phyloP scores from a whole-genome alignment of 2,888 invertebrate species.

The Leptodirus hochenwartii region DNA sequence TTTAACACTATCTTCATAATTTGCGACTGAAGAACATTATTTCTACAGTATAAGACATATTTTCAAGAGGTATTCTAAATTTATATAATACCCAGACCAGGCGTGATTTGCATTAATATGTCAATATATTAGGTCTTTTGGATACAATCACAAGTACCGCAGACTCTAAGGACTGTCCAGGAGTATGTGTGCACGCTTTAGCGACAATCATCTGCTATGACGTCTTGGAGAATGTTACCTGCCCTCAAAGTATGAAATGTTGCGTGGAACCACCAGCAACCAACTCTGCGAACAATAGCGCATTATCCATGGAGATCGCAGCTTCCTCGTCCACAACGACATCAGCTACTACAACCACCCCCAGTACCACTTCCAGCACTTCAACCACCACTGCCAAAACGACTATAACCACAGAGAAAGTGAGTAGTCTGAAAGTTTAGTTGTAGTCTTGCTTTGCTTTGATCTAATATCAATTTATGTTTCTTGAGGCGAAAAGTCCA shows the following conservation, averaged over 20 bases:
- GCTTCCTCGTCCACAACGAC: conserved; percentile 11
- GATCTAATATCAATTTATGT: no score
- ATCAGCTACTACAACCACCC: conserved; percentile 15
- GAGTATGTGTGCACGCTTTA: conserved; percentile 70
- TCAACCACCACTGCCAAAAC: conserved; percentile 19
- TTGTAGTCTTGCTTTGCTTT: no score
- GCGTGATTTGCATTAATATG: no score
- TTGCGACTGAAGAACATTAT: no score
- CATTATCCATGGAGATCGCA: no score
- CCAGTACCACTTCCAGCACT: conserved; percentile 19
- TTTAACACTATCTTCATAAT: no score
- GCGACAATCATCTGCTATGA: conserved; percentile 75
- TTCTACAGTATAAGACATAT: no score
- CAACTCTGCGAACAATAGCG: conserved; percentile 26
- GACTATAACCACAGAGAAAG: conserved; percentile 13
- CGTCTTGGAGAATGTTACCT: conserved; percentile 64
- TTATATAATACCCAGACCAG: no score
- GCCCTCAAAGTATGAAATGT: conserved; percentile 64
- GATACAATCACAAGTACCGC: conserved; percentile 74
- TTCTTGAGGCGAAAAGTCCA: no score
- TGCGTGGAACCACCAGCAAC: conserved; percentile 64
- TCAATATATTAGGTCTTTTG: conserved; percentile 62
- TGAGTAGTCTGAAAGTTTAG: no score
- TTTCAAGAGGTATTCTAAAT: no score
- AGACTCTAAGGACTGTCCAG: conserved; percentile 73